A percentile compares a stretch with the other conserved stretches of the same genome.
These are phyloP conservation scores for Diloba caeruleocephala DNA, from an alignment of 2,888 invertebrate species.

Conservation along the genomic window DNA sequence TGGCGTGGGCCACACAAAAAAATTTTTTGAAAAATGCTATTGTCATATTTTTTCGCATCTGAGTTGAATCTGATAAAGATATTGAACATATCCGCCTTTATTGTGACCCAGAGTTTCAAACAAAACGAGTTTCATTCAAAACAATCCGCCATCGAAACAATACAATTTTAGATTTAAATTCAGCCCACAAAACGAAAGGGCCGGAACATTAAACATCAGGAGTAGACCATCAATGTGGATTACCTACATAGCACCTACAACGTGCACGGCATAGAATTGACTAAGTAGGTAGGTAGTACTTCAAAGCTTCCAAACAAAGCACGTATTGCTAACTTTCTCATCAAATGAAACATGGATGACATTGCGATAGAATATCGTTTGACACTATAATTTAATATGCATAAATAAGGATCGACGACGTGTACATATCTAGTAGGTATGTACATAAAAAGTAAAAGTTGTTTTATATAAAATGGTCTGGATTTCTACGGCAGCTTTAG, in stretches of 20 bases:
- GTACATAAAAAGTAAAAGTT: conserved; percentile 52
- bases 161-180: conserved; percentile 57
- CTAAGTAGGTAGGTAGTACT: conserved; percentile 48
- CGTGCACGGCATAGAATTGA: conserved; percentile 69
- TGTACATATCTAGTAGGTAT: conserved; percentile 12
- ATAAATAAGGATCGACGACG: conserved; percentile 19
- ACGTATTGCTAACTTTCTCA: conserved; percentile 73
- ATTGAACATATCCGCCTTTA: too few species aligned
- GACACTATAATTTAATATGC: conserved; percentile 18
- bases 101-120: too few species aligned
- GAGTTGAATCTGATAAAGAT: too few species aligned
- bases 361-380: conserved; percentile 26
- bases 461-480: conserved; percentile 33
- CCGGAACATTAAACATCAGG: conserved; percentile 58
- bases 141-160: conserved; percentile 16
- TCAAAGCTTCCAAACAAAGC: conserved; percentile 64
- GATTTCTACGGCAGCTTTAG: conserved; percentile 26
- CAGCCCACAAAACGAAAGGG: conserved; percentile 71
- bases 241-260: conserved; percentile 55
- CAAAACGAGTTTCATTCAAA: too few species aligned
- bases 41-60: too few species aligned
- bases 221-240: conserved; percentile 67
- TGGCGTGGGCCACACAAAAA: conserved; percentile 10
- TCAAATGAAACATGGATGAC: conserved; percentile 53
- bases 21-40: too few species aligned